These are phyloP conservation scores for Listronotus bonariensis DNA, from an alignment of 1,140 invertebrate species.

Conservation along the genomic window DNA sequence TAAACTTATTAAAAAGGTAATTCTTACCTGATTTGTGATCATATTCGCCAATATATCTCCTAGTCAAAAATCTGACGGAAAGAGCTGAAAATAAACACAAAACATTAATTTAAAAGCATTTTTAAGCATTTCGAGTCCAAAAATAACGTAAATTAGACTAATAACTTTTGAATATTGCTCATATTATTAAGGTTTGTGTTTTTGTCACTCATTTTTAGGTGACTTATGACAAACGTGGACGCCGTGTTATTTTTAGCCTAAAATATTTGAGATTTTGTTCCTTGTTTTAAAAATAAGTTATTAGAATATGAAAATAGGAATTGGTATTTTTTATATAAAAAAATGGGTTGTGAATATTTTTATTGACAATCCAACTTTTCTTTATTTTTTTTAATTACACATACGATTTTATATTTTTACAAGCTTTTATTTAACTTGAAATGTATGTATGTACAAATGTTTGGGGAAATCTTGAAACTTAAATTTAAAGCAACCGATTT, in stretches of 20 bases:
- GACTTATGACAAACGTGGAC: not conserved
- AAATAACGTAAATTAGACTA: not conserved
- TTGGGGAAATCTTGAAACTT: too few species aligned
- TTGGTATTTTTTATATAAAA: too few species aligned
- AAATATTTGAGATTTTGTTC: not conserved
- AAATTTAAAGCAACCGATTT: too few species aligned
- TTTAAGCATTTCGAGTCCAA: not conserved
- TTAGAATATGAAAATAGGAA: not conserved
- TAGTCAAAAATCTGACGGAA: constrained; percentile 86
- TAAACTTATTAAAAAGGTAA: not conserved
- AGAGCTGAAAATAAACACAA: constrained; percentile 69
- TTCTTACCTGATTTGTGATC: constrained; percentile 86
- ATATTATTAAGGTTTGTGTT: not conserved
- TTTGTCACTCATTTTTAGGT: constrained; percentile 8
- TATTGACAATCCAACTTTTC: too few species aligned
- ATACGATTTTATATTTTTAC: too few species aligned
- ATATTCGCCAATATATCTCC: constrained; percentile 91
- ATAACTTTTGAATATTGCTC: not conserved
- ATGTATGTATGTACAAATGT: too few species aligned
- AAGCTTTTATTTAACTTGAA: too few species aligned
- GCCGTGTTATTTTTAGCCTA: not conserved
- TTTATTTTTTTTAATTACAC: too few species aligned
- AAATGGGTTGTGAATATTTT: too few species aligned
- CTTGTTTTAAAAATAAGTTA: constrained; percentile 10
- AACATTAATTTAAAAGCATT: not conserved